These are phyloP conservation scores for Pangasianodon gigas DNA, from an alignment of 2,113 vertebrate species.

Conservation along the genomic window DNA sequence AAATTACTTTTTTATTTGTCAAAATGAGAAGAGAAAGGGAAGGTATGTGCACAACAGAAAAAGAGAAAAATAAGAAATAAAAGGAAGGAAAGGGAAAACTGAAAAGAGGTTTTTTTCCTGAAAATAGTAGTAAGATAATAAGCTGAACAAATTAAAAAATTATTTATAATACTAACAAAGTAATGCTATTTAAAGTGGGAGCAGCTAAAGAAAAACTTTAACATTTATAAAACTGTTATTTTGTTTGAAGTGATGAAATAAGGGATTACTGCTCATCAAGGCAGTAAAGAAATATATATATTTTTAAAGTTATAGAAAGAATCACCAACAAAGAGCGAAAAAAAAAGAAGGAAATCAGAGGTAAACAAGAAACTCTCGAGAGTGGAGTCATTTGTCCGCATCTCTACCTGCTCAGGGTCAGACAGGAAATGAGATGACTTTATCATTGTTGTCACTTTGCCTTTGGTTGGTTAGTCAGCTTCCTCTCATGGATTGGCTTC, in stretches of 20 bases:
- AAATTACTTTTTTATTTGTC: neutral
- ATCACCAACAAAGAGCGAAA: neutral
- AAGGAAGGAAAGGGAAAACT: neutral
- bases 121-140: neutral
- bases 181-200: neutral
- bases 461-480: slow-evolving; percentile 77
- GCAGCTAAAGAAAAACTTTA: neutral
- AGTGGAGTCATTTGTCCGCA: slow-evolving; percentile 67
- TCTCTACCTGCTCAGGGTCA: slow-evolving; percentile 67
- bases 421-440: slow-evolving; percentile 73
- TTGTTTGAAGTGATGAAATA: neutral
- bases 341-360: slow-evolving; percentile 34
- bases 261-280: neutral
- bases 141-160: neutral
- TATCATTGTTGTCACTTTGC: slow-evolving; percentile 80
- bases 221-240: neutral
- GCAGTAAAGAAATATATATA: neutral
- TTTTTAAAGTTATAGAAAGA: neutral
- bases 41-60: neutral
- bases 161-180: neutral
- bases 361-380: slow-evolving; percentile 64
- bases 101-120: neutral
- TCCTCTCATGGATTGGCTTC: slow-evolving; percentile 75
- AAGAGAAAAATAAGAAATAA: neutral
- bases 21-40: neutral